Conservation (phyloP, 2,888 invertebrate species). For the Caenorhabditis plicata region DNA sequence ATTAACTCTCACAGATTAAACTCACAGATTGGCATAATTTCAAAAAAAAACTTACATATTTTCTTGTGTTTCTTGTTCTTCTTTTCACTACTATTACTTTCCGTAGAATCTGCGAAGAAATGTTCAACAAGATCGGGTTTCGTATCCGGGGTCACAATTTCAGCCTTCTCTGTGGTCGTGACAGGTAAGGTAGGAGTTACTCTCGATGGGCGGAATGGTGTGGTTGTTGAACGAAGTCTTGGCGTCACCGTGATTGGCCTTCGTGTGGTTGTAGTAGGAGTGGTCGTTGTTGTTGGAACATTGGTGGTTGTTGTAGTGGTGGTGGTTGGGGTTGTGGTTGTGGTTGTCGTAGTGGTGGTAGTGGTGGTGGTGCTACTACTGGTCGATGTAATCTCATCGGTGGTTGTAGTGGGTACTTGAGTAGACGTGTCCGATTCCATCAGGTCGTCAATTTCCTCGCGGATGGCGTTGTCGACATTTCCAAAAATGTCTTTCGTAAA, state of each 20-base stretch:
- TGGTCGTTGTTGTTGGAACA: conserved; percentile 10
- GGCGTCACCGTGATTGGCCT: conserved; percentile 10
- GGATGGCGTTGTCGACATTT: too few relatives aligned
- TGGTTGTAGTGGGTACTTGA: conserved; percentile 8
- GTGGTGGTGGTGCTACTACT: conserved; percentile 9
- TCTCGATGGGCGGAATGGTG: conserved; percentile 7
- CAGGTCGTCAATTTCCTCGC: conserved; percentile 24
- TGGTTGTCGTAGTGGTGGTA: conserved; percentile 6
- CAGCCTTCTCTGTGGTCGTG: conserved; percentile 11
- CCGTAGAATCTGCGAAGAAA: too few relatives aligned
- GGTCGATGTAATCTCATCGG: too few relatives aligned
- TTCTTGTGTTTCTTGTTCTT: conserved; percentile 7
- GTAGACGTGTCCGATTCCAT: conserved; percentile 4
- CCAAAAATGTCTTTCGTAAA: conserved; percentile 29
- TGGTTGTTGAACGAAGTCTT: conserved; percentile 3
- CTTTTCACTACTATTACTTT: conserved; percentile 7
- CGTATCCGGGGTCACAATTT: conserved; percentile 20
- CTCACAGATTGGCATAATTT: too few relatives aligned
- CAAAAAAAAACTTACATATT: conserved; percentile 12
- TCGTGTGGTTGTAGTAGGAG: conserved; percentile 5
- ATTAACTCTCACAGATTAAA: too few relatives aligned
- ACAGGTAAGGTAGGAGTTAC: conserved; percentile 16
- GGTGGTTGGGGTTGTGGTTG: conserved; percentile 5
- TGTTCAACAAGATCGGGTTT: neutral
- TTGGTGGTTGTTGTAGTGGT: conserved; percentile 13